Percentiles rank a stretch among this genome's conserved stretches.
These are phyloP conservation scores for Pyrrhura leucotis DNA, from an alignment of 2,797 vertebrate genomes.

Conservation along the genomic window DNA sequence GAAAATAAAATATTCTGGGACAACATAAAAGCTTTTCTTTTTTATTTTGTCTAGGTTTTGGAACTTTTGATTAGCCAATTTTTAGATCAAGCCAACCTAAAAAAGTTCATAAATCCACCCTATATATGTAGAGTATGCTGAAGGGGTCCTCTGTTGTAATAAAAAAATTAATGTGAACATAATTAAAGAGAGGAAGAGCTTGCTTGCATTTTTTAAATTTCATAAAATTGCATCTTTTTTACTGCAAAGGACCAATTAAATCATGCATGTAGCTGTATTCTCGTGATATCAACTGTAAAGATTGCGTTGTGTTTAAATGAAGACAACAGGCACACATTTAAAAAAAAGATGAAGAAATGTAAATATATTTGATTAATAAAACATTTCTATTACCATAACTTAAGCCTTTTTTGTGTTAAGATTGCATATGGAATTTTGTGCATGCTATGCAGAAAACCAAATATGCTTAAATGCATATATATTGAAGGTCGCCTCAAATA, in stretches of 20 bases:
- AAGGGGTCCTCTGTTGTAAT: conserved; percentile 4
- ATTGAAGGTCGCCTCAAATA: not conserved
- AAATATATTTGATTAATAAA: conserved; percentile 79
- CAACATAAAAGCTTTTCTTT: not conserved
- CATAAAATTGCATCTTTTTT: conserved; percentile 38
- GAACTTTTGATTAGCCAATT: not conserved
- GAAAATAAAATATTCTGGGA: not conserved
- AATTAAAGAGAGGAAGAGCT: conserved; percentile 40
- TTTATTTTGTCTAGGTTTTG: not conserved
- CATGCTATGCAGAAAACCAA: not conserved
- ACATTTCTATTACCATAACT: conserved; percentile 57
- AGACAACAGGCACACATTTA: conserved; percentile 60
- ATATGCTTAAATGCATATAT: rapidly evolving
- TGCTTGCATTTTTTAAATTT: conserved; percentile 52
- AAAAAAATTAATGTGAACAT: not conserved
- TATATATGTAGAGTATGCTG: not conserved
- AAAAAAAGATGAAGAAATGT: conserved; percentile 63
- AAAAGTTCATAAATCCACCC: not conserved
- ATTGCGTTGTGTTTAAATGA: conserved; percentile 66
- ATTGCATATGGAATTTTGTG: not conserved
- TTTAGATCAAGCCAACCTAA: not conserved
- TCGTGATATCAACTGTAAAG: conserved; percentile 58
- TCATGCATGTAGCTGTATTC: conserved; percentile 70
- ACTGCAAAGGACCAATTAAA: conserved; percentile 65
- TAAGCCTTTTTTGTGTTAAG: not conserved